Base-by-base conservation (phyloP, 2,888 invertebrate species). In the Synergus itoensis region DNA sequence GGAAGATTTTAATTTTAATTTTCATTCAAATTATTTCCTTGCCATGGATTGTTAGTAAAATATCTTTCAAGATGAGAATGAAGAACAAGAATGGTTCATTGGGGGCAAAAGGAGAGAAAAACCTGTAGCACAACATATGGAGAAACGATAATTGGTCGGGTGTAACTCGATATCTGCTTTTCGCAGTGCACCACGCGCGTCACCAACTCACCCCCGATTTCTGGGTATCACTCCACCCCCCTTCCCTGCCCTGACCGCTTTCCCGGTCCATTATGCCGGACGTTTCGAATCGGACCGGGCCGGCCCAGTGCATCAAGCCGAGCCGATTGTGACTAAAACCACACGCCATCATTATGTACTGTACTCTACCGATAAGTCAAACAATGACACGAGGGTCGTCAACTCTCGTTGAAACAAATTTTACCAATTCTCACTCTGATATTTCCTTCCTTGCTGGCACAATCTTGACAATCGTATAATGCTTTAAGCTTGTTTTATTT, bases 321-420 rank as follows among this genome's bases (percentile, higher is more conserved):
- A 87, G 85, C 85, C 85, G 87, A 84, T 86, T 87, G 85, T 80
- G 85, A 89, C 89, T 88, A 89, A 88, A 90, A 90, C 90, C 89
- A 88, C 91, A 89, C 90, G 87, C 85, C 86, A 84, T 88, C 87
- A 91, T 92, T 92, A 92, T 90, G 88, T 88, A 87, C 88, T 91
- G 91, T 91, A 85, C 81, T 85, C 86, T 79, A 80, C 87, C 89
- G 92, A 92, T 92, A 92, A 91, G 89, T 90, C 87, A 87, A 88
- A 91, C 91, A 91, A 91, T 91, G 79, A 77, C 64, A 28, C 77
- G 18, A 45, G 64, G 75, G 77, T 76, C 67, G 65, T 21, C 57
- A 65, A 65, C 65, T 65, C 41, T 41, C 65, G 41, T 8, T 41
- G n/a, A 41, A 65, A 45, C 12, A 45, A 14, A 45, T 36, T 36